These are phyloP conservation scores for Anastrepha obliqua DNA, from an alignment of 1,140 invertebrate species.

Conservation along the genomic window DNA sequence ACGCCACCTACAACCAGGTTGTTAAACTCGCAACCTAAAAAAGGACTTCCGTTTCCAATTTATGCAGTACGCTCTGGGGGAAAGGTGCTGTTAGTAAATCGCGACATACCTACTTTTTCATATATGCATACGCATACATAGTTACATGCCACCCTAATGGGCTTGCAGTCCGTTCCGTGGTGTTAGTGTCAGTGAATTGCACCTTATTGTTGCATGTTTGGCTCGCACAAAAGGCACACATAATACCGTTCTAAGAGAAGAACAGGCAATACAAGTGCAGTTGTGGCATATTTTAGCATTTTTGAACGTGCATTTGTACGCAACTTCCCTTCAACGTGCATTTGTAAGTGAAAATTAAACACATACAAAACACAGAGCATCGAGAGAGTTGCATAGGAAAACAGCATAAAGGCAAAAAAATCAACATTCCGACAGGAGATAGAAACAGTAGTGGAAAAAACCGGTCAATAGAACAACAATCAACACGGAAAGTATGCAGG, in stretches of 20 bases:
- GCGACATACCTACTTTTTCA: neutral
- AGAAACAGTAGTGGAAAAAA: neutral
- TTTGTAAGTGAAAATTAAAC: neutral
- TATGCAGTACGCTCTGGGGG: neutral
- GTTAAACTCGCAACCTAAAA: conserved; percentile 52
- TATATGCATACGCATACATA: neutral
- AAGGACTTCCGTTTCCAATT: conserved; percentile 41
- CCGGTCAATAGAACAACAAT: neutral
- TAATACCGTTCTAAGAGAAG: neutral
- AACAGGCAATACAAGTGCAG: neutral
- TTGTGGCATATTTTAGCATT: conserved; percentile 39
- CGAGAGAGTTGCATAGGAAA: conserved; percentile 7
- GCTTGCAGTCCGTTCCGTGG: conserved; percentile 4
- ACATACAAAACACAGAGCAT: neutral
- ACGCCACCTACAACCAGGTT: conserved; percentile 2
- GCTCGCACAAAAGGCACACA: conserved; percentile 61
- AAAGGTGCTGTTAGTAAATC: neutral
- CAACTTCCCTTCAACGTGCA: neutral
- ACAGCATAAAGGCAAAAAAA: conserved; percentile 38
- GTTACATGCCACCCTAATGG: neutral
- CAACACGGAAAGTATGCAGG: neutral
- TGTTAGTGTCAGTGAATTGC: conserved; percentile 43
- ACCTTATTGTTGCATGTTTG: conserved; percentile 67
- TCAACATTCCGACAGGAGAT: conserved; percentile 3
- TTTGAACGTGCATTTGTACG: conserved; percentile 20